A percentile compares a stretch with the other conserved stretches of the same genome.
Evolutionary conservation across 2,888 invertebrate genomes (phyloP).

Genomic region (Drosophila formosana): DNA sequence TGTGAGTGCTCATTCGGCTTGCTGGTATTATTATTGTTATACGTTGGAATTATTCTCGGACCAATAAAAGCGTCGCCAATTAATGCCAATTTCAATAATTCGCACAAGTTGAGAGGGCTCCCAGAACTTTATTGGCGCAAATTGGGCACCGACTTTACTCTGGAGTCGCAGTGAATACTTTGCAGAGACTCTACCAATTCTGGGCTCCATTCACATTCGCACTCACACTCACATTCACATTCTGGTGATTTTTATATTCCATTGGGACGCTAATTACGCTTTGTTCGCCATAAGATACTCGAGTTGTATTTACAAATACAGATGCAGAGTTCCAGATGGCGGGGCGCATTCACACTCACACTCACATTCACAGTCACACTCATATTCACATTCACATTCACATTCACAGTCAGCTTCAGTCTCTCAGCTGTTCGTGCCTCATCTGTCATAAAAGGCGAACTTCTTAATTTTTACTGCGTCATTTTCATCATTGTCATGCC

Average conservation of each 20-base stretch:
- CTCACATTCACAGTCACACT: conserved; percentile 14
- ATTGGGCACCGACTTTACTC: conserved; percentile 47
- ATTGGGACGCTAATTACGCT: conserved; percentile 78
- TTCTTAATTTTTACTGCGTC: conserved; percentile 83
- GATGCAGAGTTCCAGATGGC: conserved; percentile 32
- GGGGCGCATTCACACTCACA: conserved; percentile 7
- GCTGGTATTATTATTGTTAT: not conserved
- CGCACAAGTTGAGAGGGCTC: conserved; percentile 46
- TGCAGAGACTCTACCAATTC: conserved; percentile 25
- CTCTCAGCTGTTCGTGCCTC: conserved; percentile 79
- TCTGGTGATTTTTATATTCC: conserved; percentile 44
- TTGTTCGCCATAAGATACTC: conserved; percentile 53
- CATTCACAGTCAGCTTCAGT: not conserved
- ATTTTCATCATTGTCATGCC: conserved; percentile 80
- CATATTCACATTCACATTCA: conserved; percentile 18
- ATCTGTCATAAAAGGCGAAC: conserved; percentile 83
- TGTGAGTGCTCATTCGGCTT: conserved; percentile 1
- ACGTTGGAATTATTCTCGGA: conserved; percentile 37
- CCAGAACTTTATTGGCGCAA: conserved; percentile 72
- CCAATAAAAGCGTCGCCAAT: conserved; percentile 78
- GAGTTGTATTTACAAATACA: conserved; percentile 7
- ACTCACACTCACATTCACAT: conserved; percentile 55
- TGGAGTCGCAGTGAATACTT: conserved; percentile 8
- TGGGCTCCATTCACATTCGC: conserved; percentile 53
- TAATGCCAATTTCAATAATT: conserved; percentile 76